Percentiles rank a stretch among this genome's conserved stretches.
Evolutionary conservation across 2,797 vertebrate species (phyloP).

Genomic region (Gymnothorax reevesii): DNA sequence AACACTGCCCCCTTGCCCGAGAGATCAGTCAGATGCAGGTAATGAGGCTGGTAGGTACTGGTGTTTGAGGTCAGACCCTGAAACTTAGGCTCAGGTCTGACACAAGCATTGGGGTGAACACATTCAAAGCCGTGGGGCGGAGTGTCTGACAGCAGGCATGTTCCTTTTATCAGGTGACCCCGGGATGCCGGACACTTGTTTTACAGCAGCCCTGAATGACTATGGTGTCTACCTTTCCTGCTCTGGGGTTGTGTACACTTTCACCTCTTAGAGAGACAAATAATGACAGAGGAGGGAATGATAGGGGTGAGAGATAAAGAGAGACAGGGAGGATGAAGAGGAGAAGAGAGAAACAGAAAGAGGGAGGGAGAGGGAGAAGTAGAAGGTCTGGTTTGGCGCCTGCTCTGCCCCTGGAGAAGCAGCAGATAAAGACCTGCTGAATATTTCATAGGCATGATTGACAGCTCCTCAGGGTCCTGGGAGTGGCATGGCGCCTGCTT

Average conservation of each 20-base stretch:
- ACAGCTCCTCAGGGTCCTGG: conserved; percentile 54
- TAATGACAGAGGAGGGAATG: conserved; percentile 6
- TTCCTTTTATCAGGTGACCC: conserved; percentile 30
- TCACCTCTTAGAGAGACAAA: not conserved
- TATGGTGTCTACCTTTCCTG: not conserved
- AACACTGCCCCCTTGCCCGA: not conserved
- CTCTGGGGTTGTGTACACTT: not conserved
- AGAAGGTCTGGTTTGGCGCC: conserved; percentile 46
- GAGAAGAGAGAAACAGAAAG: not conserved
- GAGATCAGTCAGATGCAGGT: too few species aligned
- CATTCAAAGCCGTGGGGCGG: not conserved
- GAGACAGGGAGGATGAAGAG: not conserved
- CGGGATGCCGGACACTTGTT: not conserved
- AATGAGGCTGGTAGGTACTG: too few species aligned
- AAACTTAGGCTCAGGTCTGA: not conserved
- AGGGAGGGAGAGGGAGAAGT: not conserved
- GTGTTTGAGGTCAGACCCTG: too few species aligned
- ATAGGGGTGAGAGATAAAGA: not conserved
- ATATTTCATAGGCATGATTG: conserved; percentile 67
- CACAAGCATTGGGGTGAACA: too few species aligned
- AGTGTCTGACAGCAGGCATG: not conserved
- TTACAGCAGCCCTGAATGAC: not conserved
- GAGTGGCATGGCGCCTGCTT: conserved; percentile 48
- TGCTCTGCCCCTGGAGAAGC: conserved; percentile 37
- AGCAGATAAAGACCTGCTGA: conserved; percentile 60